Percentiles rank a stretch among this genome's conserved stretches.
These are phyloP conservation scores for Unio delphinus DNA, from an alignment of 2,888 invertebrate species.

Conservation along the genomic window DNA sequence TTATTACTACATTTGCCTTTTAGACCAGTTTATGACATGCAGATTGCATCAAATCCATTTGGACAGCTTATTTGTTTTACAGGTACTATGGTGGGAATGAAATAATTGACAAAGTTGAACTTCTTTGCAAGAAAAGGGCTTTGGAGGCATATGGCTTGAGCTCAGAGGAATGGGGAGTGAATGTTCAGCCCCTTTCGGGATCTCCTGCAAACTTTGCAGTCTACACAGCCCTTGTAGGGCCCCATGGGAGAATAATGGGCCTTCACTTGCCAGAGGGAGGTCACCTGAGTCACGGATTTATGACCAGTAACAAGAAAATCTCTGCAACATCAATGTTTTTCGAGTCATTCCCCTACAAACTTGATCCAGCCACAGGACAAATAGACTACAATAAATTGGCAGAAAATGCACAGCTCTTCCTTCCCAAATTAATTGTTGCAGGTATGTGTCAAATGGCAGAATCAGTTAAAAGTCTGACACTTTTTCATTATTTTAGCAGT, in stretches of 20 bases:
- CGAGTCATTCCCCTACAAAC: conserved; percentile 98
- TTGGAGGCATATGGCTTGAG: conserved; percentile 86
- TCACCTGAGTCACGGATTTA: conserved; percentile 83
- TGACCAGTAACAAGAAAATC: conserved; percentile 90
- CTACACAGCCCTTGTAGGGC: conserved; percentile 87
- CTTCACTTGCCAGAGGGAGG: conserved; percentile 97
- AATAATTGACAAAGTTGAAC: conserved; percentile 93
- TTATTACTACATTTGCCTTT: too few relatives aligned
- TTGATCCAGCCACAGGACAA: conserved; percentile 82
- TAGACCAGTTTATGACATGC: background rate
- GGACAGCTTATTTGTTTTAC: conserved; percentile 11
- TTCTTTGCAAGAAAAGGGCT: conserved; percentile 88
- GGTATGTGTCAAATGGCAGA: conserved; percentile 71
- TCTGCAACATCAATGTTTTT: conserved; percentile 98
- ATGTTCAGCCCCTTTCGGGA: conserved; percentile 97
- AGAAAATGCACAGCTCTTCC: conserved; percentile 87
- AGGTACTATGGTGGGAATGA: conserved; percentile 99
- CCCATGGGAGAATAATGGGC: conserved; percentile 96
- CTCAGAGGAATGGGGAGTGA: conserved; percentile 94
- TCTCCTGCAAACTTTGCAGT: conserved; percentile 98
- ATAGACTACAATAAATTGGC: conserved; percentile 94
- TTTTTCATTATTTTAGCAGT: too few relatives aligned
- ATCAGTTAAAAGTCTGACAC: too few relatives aligned
- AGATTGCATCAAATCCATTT: too few relatives aligned
- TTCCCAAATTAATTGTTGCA: conserved; percentile 93